Evolutionary conservation across 2,888 invertebrate genomes (phyloP), one percentile per base, ranked within the genome.

Genomic region (Platycheirus albimanus): DNA sequence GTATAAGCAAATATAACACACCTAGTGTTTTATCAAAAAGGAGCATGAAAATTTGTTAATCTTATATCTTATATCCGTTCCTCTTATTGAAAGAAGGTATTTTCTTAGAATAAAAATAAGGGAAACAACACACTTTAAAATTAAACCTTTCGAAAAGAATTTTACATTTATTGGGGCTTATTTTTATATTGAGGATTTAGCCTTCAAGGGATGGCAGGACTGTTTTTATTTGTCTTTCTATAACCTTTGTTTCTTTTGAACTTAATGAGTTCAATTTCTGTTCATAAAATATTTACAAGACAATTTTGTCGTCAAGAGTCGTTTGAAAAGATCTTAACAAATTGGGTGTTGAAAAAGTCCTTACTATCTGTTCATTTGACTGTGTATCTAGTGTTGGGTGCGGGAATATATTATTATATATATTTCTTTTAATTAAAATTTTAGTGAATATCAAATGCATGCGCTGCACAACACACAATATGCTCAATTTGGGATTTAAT

Each of bases 51-150:
- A 61, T 15, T 76, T 64, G 43, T 75, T 56, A 69, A 75, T 69
- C 69, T 58, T 64, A 64, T 69, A 75, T 70, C 36, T 45, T 28
- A 61, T 43, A 75, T 38, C 49, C 49, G 45, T 52, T 11, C 10
- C 4, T 43, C 28, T 5, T 36, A 54, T 63, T 61, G 54, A 69
- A 51, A 75, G 49, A 43, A 69, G 51, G 69, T 69, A 63, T 64
- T 63, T 64, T 36, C 41, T 41, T 19, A 38, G 13, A 41, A 13
- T 13, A 24, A 17, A 19, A 51, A 63, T 75, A 64, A 70, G 70
- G 76, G 51, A 70, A 80, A 66, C 80, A 80, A 58, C 69, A 58
- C 52, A 45, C 30, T 43, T 58, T 8, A 28, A 56, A 41, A 41
- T 28, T 41, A 41, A 58, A 58, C 58, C 41, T 11, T 6, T 15